Conservation (phyloP, 2,113 vertebrate genomes). For the Cacatua alba region DNA sequence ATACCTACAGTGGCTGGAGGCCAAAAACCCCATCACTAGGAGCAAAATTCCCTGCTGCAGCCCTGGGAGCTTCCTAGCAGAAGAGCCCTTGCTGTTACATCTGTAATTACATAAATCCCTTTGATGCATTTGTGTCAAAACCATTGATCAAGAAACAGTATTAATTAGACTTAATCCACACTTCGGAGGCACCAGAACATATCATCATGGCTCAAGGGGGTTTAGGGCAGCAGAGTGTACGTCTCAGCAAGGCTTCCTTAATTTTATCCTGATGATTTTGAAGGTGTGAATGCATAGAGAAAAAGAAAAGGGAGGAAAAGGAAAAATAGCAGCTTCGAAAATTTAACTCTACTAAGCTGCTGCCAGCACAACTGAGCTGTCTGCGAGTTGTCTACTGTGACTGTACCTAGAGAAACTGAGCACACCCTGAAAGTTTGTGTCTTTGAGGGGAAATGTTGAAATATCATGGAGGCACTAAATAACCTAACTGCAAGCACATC, state of each 20-base stretch:
- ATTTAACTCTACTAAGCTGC: background rate
- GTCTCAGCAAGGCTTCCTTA: background rate
- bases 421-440: background rate
- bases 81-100: background rate
- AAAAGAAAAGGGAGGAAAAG: background rate
- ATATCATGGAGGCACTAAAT: background rate
- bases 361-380: background rate
- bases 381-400: background rate
- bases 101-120: background rate
- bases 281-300: background rate
- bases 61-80: background rate
- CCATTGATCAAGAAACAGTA: constrained; percentile 23
- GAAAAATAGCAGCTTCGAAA: background rate
- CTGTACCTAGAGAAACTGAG: background rate
- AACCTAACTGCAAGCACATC: background rate
- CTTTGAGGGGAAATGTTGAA: background rate
- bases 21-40: background rate
- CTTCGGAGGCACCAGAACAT: background rate
- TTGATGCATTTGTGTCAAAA: background rate
- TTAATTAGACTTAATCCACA: constrained; percentile 46
- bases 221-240: background rate
- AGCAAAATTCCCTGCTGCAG: background rate
- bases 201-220: background rate
- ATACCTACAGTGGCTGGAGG: background rate
- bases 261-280: background rate